Evolutionary conservation across 2,888 invertebrate species (phyloP).

Genomic region (Shargacucullia verbasci): DNA sequence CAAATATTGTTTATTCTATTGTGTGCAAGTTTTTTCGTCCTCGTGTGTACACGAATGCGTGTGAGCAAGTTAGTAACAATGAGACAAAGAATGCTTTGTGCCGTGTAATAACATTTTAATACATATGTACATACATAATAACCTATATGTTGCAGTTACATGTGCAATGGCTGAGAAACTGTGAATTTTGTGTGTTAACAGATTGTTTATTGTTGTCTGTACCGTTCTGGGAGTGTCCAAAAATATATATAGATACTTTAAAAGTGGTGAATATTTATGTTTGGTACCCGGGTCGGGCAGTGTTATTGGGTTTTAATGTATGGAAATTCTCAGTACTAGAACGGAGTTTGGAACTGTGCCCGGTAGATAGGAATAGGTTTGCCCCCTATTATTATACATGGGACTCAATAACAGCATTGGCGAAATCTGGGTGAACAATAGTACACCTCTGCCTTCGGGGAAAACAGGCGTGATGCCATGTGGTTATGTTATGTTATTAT

Average conservation of each 20-base stretch:
- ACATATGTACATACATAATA: constrained; percentile 37
- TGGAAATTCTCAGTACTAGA: no score
- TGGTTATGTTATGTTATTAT: no score
- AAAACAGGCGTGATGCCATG: no score
- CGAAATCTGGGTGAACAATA: no score
- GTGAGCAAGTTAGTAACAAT: constrained; percentile 70
- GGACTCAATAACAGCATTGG: no score
- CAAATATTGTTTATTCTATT: constrained; percentile 50
- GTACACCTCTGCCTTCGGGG: no score
- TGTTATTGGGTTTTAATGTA: no score
- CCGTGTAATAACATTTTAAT: constrained; percentile 55
- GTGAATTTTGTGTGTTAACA: constrained; percentile 33
- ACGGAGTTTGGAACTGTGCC: no score
- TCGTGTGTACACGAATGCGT: constrained; percentile 56
- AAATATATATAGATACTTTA: constrained; percentile 10
- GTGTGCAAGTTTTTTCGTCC: constrained; percentile 62
- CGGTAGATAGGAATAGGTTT: no score
- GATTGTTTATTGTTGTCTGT: constrained; percentile 32
- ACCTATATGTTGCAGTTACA: constrained; percentile 23
- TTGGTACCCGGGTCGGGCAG: no score
- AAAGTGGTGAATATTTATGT: constrained; percentile 4
- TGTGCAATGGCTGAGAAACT: constrained; percentile 53
- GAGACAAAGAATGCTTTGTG: constrained; percentile 76
- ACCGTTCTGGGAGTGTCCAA: constrained; percentile 9
- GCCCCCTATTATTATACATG: no score